Evolutionary conservation across 2,888 invertebrate species (phyloP), one percentile per base, ranked within the genome.

Genomic region (Dilophus febrilis): DNA sequence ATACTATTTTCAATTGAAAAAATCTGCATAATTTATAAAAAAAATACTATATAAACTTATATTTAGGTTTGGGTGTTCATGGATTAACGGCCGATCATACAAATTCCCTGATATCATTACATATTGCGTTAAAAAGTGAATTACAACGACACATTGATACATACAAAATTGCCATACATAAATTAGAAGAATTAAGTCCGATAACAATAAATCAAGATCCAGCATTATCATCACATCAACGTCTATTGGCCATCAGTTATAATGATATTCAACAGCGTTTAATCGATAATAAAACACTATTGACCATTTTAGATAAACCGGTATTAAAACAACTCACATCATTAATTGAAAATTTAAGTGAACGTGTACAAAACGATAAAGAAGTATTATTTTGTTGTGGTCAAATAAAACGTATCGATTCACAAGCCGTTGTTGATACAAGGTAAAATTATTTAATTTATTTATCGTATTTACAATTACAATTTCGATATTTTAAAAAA

Each of bases 321-420:
- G 77, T 78, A 3, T 58, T 90, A 49, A 76, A 84, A 51, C 81
- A 84, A 58, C 67, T 91, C 40, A 65, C 68, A 16, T 68, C 71
- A 2, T 66, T 90, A 44, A 70, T 75, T 31, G 68, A 74, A 32
- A 70, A 74, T 47, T 66, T 91, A 31, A 75, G 80, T 35, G 72
- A 78, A 18, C 69, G 91, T 45, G 87, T 91, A 35, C 86, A 91
- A 57, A 82, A 81, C 54, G 91, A 91, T 65, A 91, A 92, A 60
- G 85, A 88, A 42, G 85, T 85, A 39, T 64, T 92, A 44, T 72
- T 74, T 29, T 75, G 75, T 48, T 71, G 77, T 30, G 76, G 77
- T 0, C 77, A 77, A 53, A 68, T 78, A 38, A 77, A 74, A 54
- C 65, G 68, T 44, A 67, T 73, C 38, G 75, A 77, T 41, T 67